A percentile compares a stretch with the other conserved stretches of the same genome.
phyloP scores from a whole-genome alignment of 2,888 invertebrate species.

The Drosophila demipolita region DNA sequence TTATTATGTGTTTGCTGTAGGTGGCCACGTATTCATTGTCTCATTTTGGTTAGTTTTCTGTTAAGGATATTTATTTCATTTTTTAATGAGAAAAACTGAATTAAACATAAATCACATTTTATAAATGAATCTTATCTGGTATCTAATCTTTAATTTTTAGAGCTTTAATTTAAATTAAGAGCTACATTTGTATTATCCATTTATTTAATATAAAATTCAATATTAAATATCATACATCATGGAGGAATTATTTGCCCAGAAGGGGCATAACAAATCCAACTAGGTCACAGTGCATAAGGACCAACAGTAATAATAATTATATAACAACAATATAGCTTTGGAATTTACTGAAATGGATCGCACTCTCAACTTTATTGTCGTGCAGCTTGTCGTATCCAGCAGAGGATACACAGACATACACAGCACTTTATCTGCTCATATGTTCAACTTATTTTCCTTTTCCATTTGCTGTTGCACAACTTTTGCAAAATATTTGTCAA shows the following conservation, averaged over 20 bases:
- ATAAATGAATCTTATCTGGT: background rate
- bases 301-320: background rate
- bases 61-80: background rate
- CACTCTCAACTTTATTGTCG: background rate
- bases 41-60: slow-evolving; percentile 5
- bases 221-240: background rate
- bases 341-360: slow-evolving; percentile 1
- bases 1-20: background rate
- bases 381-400: background rate
- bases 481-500: slow-evolving; percentile 62
- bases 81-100: background rate
- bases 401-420: background rate
- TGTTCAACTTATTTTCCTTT: background rate
- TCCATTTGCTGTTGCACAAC: slow-evolving; percentile 20
- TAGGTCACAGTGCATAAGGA: background rate
- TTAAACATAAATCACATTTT: background rate
- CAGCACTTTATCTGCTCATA: slow-evolving; percentile 2
- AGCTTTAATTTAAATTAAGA: background rate
- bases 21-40: background rate
- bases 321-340: background rate
- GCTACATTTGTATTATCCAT: background rate
- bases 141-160: background rate
- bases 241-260: background rate
- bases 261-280: background rate
- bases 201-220: background rate